phyloP scores from a whole-genome alignment of 2,888 invertebrate species.

The Dilophus febrilis region DNA sequence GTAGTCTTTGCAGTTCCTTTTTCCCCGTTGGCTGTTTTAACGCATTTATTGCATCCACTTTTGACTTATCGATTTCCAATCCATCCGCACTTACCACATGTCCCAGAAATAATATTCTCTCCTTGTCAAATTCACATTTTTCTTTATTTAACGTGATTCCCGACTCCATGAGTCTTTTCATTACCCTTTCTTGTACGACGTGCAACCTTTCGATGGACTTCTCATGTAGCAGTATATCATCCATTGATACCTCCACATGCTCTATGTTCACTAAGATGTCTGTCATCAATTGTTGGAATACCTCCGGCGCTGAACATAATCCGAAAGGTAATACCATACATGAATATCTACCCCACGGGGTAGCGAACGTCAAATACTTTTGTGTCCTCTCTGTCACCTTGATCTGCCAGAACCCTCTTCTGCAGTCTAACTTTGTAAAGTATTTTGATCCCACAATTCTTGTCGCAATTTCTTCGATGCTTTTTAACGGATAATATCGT shows the following conservation, averaged over 20 bases:
- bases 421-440: conserved; percentile 11
- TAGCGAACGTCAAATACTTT: conserved; percentile 11
- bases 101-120: conserved; percentile 12
- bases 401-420: conserved; percentile 11
- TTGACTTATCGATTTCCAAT: conserved; percentile 8
- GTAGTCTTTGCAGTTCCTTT: conserved; percentile 9
- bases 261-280: conserved; percentile 8
- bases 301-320: conserved; percentile 14
- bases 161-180: conserved; percentile 5
- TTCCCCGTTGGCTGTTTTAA: conserved; percentile 6
- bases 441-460: no score
- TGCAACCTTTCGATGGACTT: conserved; percentile 11
- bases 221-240: conserved; percentile 15
- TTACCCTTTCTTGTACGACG: conserved; percentile 10
- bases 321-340: conserved; percentile 13
- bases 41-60: conserved; percentile 9
- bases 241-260: conserved; percentile 13
- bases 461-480: no score
- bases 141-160: conserved; percentile 6
- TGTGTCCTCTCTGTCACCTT: conserved; percentile 9
- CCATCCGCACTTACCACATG: conserved; percentile 11
- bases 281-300: conserved; percentile 13
- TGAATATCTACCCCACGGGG: conserved; percentile 13
- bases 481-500: no score
- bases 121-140: conserved; percentile 9